Conservation (phyloP, 2,797 vertebrate species). For the Mallotus villosus region DNA sequence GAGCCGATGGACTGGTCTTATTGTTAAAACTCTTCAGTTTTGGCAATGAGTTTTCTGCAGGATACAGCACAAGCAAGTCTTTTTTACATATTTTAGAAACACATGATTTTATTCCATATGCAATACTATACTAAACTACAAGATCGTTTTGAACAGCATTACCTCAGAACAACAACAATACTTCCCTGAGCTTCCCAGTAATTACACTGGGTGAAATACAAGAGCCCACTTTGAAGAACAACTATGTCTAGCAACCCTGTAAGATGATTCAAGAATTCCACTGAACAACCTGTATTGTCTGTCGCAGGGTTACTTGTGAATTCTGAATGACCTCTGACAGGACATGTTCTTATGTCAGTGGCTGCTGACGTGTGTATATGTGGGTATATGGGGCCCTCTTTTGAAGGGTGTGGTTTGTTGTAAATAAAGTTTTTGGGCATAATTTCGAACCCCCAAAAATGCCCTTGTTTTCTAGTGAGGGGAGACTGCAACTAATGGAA, state of each 20-base stretch:
- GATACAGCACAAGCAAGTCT: conserved; percentile 37
- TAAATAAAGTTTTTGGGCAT: too few species aligned
- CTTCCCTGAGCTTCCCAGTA: background rate
- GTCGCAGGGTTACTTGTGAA: background rate
- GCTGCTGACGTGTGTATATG: too few species aligned
- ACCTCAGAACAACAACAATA: background rate
- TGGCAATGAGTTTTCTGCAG: conserved; percentile 94
- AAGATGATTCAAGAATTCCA: background rate
- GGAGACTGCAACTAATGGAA: too few species aligned
- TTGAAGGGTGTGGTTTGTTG: too few species aligned
- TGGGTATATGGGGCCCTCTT: too few species aligned
- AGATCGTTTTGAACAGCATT: too few species aligned
- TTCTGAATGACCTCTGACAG: background rate
- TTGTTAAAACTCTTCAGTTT: conserved; percentile 86
- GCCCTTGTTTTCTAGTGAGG: too few species aligned
- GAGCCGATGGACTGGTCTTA: conserved; percentile 82
- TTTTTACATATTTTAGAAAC: too few species aligned
- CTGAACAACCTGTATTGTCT: conserved; percentile 2
- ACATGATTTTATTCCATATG: too few species aligned
- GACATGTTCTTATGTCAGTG: background rate
- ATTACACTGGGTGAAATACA: background rate
- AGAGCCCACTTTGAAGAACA: background rate
- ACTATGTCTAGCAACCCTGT: background rate
- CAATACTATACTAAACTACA: too few species aligned
- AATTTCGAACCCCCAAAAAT: too few species aligned